A percentile compares a stretch with the other conserved stretches of the same genome.
These are phyloP conservation scores for Xiphydria camelus DNA, from an alignment of 2,888 invertebrate genomes.

Conservation along the genomic window DNA sequence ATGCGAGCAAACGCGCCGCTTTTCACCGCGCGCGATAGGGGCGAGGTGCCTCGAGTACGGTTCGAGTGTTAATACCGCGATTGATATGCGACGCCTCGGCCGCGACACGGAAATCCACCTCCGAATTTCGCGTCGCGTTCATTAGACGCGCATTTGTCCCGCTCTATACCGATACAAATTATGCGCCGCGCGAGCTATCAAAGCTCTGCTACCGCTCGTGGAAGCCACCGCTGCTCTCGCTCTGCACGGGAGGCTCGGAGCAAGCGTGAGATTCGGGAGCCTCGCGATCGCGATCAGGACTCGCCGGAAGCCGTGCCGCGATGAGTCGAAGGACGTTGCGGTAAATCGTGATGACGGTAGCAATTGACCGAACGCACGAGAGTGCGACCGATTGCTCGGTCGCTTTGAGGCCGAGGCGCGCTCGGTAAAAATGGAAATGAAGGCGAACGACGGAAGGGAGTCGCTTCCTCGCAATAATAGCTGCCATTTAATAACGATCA, in stretches of 20 bases:
- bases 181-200: constrained; percentile 19
- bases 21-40: constrained; percentile 4
- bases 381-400: no score
- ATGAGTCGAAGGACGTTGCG: no score
- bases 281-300: no score
- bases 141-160: constrained; percentile 27
- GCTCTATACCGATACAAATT: constrained; percentile 22
- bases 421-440: background rate
- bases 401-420: background rate
- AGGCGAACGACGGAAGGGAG: constrained; percentile 1
- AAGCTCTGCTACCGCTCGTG: no score
- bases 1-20: background rate
- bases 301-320: no score
- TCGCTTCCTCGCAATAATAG: constrained; percentile 17
- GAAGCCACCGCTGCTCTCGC: no score
- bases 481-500: constrained; percentile 45
- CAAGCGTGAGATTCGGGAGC: no score
- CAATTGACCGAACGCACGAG: no score
- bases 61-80: constrained; percentile 28
- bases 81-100: constrained; percentile 26
- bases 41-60: no score
- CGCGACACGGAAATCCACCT: background rate
- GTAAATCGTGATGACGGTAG: no score
- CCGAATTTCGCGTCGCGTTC: constrained; percentile 27
- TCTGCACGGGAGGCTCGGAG: no score